Base-by-base conservation (phyloP, 2,888 invertebrate genomes). In the Vesta saturnalis region DNA sequence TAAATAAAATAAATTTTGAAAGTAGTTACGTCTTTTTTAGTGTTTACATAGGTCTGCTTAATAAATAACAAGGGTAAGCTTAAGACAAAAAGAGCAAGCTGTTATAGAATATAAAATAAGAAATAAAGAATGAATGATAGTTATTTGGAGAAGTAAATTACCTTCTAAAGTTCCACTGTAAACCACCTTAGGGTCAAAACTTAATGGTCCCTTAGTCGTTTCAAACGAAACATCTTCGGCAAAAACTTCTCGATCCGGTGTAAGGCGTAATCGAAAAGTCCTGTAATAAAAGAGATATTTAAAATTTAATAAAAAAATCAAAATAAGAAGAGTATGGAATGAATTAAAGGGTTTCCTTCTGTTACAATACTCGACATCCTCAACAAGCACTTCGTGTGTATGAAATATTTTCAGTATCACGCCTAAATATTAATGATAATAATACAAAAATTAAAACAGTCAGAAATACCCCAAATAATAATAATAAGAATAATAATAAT, bases 91-190 rank as follows among this genome's bases (percentile, higher is more conserved):
- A n/a, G n/a, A n/a, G n/a, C n/a, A n/a, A n/a, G n/a, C n/a, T n/a
- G n/a, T n/a, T n/a, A n/a, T 43, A 43, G 1, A 43, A 43, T 43
- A 43, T 43, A 4, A 43, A 43, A 43, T 2, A n/a, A 43, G 12
- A 10, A 1, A 5, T 43, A 43, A 43, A 43, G 2, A 43, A 16
- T 6, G 10, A 54, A 54, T 21, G 21, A 18, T 12, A 52, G 15
- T 52, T 52, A 8, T 52, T 6, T 18, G 15, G 14, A 12, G 5
- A 52, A 16, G 6, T n/a, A 43, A 60, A 81, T 83, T 83, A 93
- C 94, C 94, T 89, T 93, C 92, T 72, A 95, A 86, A 75, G 89
- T 89, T 74, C 95, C 95, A 52, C 89, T 89, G 84, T 94, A 94
- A 75, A 91, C 90, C 75, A 90, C 89, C 64, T 88, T 89, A 62